Evolutionary conservation across 2,888 invertebrate species (phyloP), one percentile per base, ranked within the genome.

Genomic region (Cataglyphis rosenhaueri): DNA sequence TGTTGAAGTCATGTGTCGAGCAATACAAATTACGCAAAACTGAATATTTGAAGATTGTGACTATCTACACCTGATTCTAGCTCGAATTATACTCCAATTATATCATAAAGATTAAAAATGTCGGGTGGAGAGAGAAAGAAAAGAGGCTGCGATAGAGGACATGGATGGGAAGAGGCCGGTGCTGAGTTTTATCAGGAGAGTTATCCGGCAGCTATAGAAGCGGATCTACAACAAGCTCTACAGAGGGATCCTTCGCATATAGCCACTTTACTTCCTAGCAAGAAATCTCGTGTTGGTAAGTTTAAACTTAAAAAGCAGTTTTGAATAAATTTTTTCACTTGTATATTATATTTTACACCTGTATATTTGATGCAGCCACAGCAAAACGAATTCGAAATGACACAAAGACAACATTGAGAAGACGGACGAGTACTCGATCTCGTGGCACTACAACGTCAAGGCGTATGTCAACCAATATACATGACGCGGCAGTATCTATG

Each of bases 161-260:
- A 96, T 91, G 96, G 97, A 18, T 97, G 97, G 98, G 98, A 98
- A 95, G 97, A 97, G 92, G 98, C 97, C 5, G 97, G 97, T 0
- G 96, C 96, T 1, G 97, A 98, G 95, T 98, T 98, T 95, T 98
- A 97, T 95, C 97, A 97, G 94, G 98, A 98, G 94, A 96, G 97
- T 89, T 98, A 97, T 94, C 97, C 97, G 8, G 96, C 96, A 0
- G 95, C 96, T 76, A 96, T 96, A 86, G 97, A 97, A 85, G 96
- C 97, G 90, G 94, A 94, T 88, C 87, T 94, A 48, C 94, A 94
- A n/a, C 94, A 94, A 82, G 96, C 96, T 0, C 95, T 97, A 90
- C 96, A 96, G 89, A 95, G 96, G 87, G 97, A 97, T 94, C 97
- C 97, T 18, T 96, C 97, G 57, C 96, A 97, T 86, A 95, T 97